Percentiles rank a stretch among this genome's conserved stretches.
Evolutionary conservation across 92 coral and sea anemone species (phyloP).

Genomic region (Micromussa lordhowensis): DNA sequence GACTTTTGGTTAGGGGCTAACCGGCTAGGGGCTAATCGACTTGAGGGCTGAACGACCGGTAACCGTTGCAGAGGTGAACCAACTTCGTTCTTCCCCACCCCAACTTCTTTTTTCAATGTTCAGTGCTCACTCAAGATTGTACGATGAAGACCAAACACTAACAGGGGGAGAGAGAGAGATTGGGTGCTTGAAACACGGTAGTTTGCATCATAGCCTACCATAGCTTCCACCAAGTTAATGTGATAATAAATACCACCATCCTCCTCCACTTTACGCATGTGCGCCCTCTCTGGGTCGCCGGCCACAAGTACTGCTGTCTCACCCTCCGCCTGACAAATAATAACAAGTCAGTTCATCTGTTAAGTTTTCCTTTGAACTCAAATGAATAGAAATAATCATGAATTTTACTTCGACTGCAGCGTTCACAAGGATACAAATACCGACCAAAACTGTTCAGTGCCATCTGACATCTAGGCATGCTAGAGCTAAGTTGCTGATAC

Average conservation of each 20-base stretch:
- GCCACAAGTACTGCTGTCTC: conserved; percentile 88
- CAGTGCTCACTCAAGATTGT: no score
- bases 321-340: conserved; percentile 81
- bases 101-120: no score
- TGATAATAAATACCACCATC: conserved; percentile 95
- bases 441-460: not conserved
- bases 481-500: not conserved
- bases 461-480: not conserved
- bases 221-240: conserved; percentile 77
- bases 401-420: not conserved
- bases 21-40: no score
- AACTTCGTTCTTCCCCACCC: no score
- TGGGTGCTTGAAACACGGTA: no score
- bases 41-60: no score
- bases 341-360: not conserved
- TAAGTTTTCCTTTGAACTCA: not conserved
- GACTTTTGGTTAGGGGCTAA: no score
- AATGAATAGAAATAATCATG: not conserved
- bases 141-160: no score
- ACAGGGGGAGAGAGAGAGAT: no score
- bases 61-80: no score
- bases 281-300: conserved; percentile 93
- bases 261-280: conserved; percentile 73
- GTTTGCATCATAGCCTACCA: conserved; percentile 60
- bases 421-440: not conserved